A percentile compares a stretch with the other conserved stretches of the same genome.
Evolutionary conservation across 1,140 invertebrate species (phyloP).

Genomic region (Drosophila ambigua): DNA sequence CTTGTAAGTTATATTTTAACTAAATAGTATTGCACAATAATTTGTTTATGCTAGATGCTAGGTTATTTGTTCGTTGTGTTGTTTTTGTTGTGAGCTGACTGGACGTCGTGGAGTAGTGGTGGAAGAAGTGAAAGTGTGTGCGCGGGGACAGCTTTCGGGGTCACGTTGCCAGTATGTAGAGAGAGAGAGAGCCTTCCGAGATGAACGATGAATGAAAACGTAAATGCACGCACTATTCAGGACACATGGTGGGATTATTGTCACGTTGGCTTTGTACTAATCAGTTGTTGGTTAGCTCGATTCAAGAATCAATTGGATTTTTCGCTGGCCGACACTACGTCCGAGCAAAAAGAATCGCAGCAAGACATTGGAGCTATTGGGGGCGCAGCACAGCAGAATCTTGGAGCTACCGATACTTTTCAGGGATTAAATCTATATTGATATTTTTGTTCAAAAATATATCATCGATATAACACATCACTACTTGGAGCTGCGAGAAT

Average conservation of each 20-base stretch:
- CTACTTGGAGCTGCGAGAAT: too few relatives aligned
- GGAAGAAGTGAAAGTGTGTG: slow-evolving; percentile 66
- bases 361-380: too few relatives aligned
- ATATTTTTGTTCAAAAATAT: too few relatives aligned
- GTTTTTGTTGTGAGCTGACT: slow-evolving; percentile 5
- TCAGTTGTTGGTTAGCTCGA: slow-evolving; percentile 1
- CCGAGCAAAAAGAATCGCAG: slow-evolving; percentile 53
- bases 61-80: slow-evolving; percentile 32
- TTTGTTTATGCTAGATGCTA: slow-evolving; percentile 23
- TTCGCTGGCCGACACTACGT: slow-evolving; percentile 75
- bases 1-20: slow-evolving; percentile 26
- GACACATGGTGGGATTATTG: slow-evolving; percentile 63
- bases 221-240: slow-evolving; percentile 57
- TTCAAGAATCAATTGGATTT: slow-evolving; percentile 27
- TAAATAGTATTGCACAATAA: slow-evolving; percentile 68
- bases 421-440: too few relatives aligned
- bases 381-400: too few relatives aligned
- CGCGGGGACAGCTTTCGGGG: slow-evolving; percentile 54
- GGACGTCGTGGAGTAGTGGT: background rate
- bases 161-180: slow-evolving; percentile 33
- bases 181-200: slow-evolving; percentile 11
- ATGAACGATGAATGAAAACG: slow-evolving; percentile 69
- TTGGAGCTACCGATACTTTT: too few relatives aligned
- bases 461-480: too few relatives aligned
- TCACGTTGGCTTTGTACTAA: slow-evolving; percentile 69